Evolutionary conservation across 2,113 vertebrate genomes (phyloP).

Genomic region (Xiphias gladius): DNA sequence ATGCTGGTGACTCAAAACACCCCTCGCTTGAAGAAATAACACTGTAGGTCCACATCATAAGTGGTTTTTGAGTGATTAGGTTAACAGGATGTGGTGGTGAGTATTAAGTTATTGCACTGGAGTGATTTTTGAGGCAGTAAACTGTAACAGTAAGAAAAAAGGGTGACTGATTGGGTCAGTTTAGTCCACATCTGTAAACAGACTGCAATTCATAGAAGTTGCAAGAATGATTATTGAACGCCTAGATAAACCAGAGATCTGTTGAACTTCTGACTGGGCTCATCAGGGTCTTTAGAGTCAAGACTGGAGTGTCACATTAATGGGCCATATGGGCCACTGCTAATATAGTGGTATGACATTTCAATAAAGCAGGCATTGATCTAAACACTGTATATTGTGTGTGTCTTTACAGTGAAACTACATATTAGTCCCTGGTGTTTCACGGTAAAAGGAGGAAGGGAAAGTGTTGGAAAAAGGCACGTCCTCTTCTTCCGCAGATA

Average conservation of each 20-base stretch:
- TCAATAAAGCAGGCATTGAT: constrained; percentile 14
- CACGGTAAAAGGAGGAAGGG: neutral
- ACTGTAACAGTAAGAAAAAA: constrained; percentile 19
- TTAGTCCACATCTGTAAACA: constrained; percentile 41
- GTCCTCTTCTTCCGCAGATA: constrained; percentile 62
- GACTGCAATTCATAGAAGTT: neutral
- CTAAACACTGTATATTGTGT: constrained; percentile 5
- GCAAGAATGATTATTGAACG: neutral
- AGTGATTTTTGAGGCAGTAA: constrained; percentile 37
- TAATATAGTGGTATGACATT: neutral
- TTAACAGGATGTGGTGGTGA: neutral
- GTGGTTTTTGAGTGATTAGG: neutral
- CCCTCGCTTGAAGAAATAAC: neutral
- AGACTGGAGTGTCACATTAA: constrained; percentile 24
- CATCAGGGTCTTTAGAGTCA: neutral
- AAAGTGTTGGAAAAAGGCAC: constrained; percentile 70
- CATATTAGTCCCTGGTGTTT: neutral
- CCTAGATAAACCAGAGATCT: neutral
- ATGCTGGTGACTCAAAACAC: constrained; percentile 21
- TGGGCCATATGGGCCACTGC: neutral
- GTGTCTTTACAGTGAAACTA: constrained; percentile 1
- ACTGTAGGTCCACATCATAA: constrained; percentile 3
- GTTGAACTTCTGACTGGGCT: neutral
- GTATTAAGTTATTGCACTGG: constrained; percentile 2
- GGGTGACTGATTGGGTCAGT: constrained; percentile 28